Base-by-base conservation (phyloP, 2,888 invertebrate genomes). In the Cyaniris semiargus region DNA sequence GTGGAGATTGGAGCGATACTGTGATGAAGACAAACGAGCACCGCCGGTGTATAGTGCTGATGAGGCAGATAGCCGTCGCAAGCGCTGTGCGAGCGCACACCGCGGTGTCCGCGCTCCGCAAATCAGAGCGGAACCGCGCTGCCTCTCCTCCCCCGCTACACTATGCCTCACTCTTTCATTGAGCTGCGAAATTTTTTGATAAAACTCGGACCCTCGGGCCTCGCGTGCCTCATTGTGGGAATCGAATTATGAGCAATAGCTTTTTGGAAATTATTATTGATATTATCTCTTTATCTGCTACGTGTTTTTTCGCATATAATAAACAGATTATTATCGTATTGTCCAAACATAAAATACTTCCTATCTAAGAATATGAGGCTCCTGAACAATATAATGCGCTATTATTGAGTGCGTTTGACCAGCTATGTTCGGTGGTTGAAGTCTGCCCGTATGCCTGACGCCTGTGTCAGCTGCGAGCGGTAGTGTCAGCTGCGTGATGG, bases 101-200 rank as follows among this genome's bases (percentile, higher is more conserved):
- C 53, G 48, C 48, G 48, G 13, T 23, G 23, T 3, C 21, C 75
- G 78, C 77, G 76, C 76, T 78, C 79, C 75, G 75, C 71, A 79
- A 81, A 80, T 78, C 81, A 81, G 81, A 81, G 81, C 81, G 81
- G 79, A 80, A 81, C 78, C 79, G 70, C 79, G 77, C 76, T 78
- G 70, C 79, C 23, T 53, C 74, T 21, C 34, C 31, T 15, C 70
- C 21, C 56, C 48, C 71, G 71, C 38, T 71, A 34, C 38, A 48
- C 18, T 18, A 27, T 27, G 44, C n/a, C 38, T 71, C 44, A 15
- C 72, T 72, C 27, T 74, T 48, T 72, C 15, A 72, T 27, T 27
- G 1, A 2, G 6, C 23, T 48, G 44, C 74, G 8, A 74, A 7
- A 3, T 18, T 48, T 74, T 48, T 48, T 21, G 48, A 53, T 23